A percentile compares a stretch with the other conserved stretches of the same genome.
Conservation (phyloP, 1,140 invertebrate genomes). For the Drosophila grimshawi region DNA sequence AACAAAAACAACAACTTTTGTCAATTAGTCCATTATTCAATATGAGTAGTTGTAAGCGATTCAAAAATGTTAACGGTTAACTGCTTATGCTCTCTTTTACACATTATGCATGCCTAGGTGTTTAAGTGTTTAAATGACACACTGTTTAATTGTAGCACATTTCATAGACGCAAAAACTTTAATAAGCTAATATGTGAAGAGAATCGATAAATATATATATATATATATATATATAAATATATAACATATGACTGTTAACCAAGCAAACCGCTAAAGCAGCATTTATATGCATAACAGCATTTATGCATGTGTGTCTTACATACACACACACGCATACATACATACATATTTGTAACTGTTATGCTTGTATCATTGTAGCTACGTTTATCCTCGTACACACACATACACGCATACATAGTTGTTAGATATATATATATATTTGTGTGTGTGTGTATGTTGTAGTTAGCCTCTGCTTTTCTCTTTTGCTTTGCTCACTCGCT, state of each 20-base stretch:
- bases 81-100: constrained; percentile 6
- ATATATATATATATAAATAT: neutral
- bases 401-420: neutral
- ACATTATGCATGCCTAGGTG: neutral
- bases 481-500: neutral
- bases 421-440: too few relatives aligned
- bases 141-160: too few relatives aligned
- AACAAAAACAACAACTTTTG: neutral
- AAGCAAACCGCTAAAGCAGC: constrained; percentile 3
- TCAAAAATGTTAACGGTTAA: neutral
- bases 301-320: neutral
- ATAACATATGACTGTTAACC: neutral
- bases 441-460: neutral
- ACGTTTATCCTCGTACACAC: neutral
- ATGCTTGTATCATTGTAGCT: neutral
- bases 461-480: constrained; percentile 19
- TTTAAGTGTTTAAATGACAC: neutral
- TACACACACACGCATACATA: neutral
- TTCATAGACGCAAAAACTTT: constrained; percentile 3
- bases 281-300: constrained; percentile 2
- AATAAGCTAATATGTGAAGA: neutral
- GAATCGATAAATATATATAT: constrained; percentile 3
- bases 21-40: constrained; percentile 9
- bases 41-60: constrained; percentile 5
- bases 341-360: neutral